Base-by-base conservation (phyloP, 2,113 vertebrate genomes). In the Charina bottae region DNA sequence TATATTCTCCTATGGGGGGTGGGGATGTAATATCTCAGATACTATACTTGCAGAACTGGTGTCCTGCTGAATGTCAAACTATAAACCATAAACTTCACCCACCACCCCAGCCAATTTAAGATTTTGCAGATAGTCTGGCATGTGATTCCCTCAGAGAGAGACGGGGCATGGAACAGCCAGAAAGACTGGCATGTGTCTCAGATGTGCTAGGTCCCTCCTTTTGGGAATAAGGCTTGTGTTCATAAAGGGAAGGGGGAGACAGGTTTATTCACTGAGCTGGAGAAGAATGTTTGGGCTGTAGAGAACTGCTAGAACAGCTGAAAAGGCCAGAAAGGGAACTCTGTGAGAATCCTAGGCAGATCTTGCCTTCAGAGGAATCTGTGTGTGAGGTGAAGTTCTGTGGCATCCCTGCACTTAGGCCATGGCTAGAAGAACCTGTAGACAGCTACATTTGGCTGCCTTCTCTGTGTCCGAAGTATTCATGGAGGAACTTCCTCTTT, bases 221-320 rank as follows among this genome's bases (percentile, higher is more conserved):
- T 88, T 42, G 87, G 86, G 42, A 62, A 62, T 33, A 92, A 55
- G n/a, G 86, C 21, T 59, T 54, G 21, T 12, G 21, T 89, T 83
- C 87, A 88, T 59, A 88, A 88, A 92, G 55, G 59, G 37, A 83
- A 24, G 55, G 17, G 55, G n/a, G 42, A 83, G 28, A 87, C 55
- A 53, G 37, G 26, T 33, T 91, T 49, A 88, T 88, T 87, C 85
- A 59, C 37, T 83, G 85, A 88, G 42, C 37, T 58, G 85, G 24
- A 78, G 90, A 78, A 4, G 15, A 72, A 33, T 21, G 53, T 58
- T 88, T 59, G 37, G 59, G 64, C 55, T 88, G 64, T 46, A 46
- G 24, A 49, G 28, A 83, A 49, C 24, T 88, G 37, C 85, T 83
- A 28, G 64, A 83, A 83, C 24, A n/a, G 62, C 37, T 58, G 28